phyloP scores from a whole-genome alignment of 2,888 invertebrate species.

The Pandemis heparana region DNA sequence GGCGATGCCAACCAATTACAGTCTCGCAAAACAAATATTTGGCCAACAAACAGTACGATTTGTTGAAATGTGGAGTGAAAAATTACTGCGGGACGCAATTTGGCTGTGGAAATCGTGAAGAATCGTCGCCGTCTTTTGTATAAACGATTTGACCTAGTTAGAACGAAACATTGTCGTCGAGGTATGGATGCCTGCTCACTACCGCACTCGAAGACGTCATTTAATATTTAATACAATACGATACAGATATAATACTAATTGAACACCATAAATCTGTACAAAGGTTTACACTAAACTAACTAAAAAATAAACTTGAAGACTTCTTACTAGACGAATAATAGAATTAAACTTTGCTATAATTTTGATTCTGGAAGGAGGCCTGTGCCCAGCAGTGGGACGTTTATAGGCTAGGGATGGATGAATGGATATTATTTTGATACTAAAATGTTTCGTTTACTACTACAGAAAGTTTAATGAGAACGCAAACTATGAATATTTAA shows the following conservation, averaged over 20 bases:
- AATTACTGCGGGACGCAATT: constrained; percentile 52
- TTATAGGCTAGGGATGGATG: too few species aligned
- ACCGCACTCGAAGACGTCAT: too few species aligned
- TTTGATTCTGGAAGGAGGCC: too few species aligned
- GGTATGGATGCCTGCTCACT: background rate
- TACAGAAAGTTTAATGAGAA: background rate
- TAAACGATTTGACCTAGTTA: constrained; percentile 1
- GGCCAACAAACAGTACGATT: constrained; percentile 40
- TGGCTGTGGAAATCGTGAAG: constrained; percentile 50
- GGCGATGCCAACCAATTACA: constrained; percentile 53
- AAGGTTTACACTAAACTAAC: too few species aligned
- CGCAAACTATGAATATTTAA: background rate
- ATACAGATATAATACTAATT: too few species aligned
- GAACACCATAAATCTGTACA: too few species aligned
- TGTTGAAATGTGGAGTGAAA: constrained; percentile 35
- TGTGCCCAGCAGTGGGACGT: too few species aligned
- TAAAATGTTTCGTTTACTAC: background rate
- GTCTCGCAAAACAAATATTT: constrained; percentile 60
- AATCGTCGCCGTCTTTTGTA: background rate
- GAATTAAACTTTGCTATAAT: too few species aligned
- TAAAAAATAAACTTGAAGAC: too few species aligned
- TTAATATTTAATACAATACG: too few species aligned
- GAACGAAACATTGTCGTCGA: background rate
- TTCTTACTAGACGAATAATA: too few species aligned
- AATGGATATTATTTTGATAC: too few species aligned